A percentile compares a stretch with the other conserved stretches of the same genome.
These are phyloP conservation scores for Accipiter virgatus DNA, from an alignment of 2,113 vertebrate species.

Conservation along the genomic window DNA sequence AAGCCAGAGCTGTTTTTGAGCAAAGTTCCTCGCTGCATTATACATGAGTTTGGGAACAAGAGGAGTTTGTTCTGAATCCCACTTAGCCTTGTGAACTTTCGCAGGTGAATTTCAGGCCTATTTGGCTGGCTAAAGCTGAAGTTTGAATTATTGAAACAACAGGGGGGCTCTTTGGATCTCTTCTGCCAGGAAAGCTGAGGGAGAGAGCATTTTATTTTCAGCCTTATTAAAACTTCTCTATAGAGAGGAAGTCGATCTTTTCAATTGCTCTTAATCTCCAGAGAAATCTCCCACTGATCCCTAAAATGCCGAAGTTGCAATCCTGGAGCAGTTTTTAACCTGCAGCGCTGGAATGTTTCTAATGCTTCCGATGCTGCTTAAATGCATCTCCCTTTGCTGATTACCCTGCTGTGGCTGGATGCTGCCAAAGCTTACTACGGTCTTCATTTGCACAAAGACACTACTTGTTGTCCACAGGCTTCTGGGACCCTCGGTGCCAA, in stretches of 20 bases:
- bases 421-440: not conserved
- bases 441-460: not conserved
- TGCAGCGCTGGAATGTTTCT: not conserved
- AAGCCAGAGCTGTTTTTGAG: not conserved
- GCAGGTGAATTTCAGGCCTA: constrained; percentile 56
- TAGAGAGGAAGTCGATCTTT: constrained; percentile 61
- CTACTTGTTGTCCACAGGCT: not conserved
- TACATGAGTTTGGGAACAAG: constrained; percentile 55
- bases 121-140: constrained; percentile 47
- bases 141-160: constrained; percentile 62
- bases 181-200: not conserved
- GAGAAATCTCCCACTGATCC: constrained; percentile 65
- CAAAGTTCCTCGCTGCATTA: constrained; percentile 57
- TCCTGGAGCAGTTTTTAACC: constrained; percentile 51
- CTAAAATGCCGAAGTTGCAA: constrained; percentile 57
- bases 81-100: constrained; percentile 49
- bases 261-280: constrained; percentile 62
- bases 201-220: constrained; percentile 56
- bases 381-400: not conserved
- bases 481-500: not conserved
- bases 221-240: constrained; percentile 65
- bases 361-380: constrained; percentile 7
- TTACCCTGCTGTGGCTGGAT: not conserved
- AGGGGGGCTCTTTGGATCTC: not conserved
- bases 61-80: constrained; percentile 35